Conservation (phyloP, 2,888 invertebrate species). For the Melanophora roralis region DNA sequence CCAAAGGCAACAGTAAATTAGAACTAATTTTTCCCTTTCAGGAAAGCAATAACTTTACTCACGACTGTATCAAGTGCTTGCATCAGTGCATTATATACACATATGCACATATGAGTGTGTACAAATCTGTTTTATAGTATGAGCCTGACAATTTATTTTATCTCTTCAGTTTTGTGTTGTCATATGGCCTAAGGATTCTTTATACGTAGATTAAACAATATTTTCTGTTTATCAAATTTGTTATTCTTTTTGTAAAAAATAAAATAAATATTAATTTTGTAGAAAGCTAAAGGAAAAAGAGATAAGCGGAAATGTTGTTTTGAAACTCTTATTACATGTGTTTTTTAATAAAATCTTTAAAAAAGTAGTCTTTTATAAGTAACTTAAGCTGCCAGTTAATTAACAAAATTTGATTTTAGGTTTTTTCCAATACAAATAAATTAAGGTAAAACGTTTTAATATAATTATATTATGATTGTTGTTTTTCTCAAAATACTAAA, state of each 20-base stretch:
- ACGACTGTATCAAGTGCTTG: background rate
- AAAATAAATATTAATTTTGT: conserved; percentile 37
- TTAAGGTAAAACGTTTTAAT: background rate
- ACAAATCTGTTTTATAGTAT: no score
- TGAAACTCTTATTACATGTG: background rate
- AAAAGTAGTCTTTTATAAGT: no score
- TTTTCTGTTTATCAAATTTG: conserved; percentile 32
- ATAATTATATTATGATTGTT: no score
- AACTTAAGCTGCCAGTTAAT: background rate
- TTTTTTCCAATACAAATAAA: background rate
- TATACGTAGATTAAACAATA: conserved; percentile 22
- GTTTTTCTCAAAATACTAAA: no score
- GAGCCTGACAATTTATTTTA: background rate
- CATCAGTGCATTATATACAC: no score
- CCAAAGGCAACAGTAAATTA: no score
- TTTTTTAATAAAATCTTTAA: background rate
- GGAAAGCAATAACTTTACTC: background rate
- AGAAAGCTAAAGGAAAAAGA: background rate
- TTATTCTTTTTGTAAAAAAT: conserved; percentile 3
- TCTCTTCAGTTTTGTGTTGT: background rate
- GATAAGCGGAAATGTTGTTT: background rate
- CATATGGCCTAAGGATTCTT: conserved; percentile 36
- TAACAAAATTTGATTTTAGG: background rate
- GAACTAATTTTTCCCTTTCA: no score
- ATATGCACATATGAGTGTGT: background rate